Evolutionary conservation across 2,113 vertebrate species (phyloP).

Genomic region (Tamias sibiricus): DNA sequence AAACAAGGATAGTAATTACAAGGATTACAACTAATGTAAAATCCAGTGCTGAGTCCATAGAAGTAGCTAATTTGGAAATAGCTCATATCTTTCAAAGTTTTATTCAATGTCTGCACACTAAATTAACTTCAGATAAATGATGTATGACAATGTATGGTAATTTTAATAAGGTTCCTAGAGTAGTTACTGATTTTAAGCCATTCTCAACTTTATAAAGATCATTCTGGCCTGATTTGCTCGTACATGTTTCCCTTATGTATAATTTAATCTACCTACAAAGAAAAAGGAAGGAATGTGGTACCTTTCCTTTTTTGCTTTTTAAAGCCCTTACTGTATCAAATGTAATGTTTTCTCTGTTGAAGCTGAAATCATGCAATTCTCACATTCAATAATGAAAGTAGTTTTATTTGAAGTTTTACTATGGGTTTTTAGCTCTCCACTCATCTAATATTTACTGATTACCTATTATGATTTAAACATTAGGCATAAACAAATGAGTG

Average conservation of each 20-base stretch:
- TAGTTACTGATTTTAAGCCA: background rate
- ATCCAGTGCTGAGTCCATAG: background rate
- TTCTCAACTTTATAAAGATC: conserved; percentile 17
- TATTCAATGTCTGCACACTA: background rate
- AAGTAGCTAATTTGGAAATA: background rate
- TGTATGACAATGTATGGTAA: background rate
- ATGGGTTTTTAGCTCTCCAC: background rate
- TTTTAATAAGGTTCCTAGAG: background rate
- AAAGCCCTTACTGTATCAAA: background rate
- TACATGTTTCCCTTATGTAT: background rate
- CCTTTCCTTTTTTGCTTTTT: conserved; percentile 9
- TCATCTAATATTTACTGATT: background rate
- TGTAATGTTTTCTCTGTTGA: background rate
- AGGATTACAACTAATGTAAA: conserved; percentile 20
- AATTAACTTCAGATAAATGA: background rate
- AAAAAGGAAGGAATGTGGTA: background rate
- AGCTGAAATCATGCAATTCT: background rate
- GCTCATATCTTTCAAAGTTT: background rate
- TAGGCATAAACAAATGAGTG: background rate
- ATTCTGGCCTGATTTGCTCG: background rate
- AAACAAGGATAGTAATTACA: background rate
- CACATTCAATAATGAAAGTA: background rate
- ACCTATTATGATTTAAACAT: background rate
- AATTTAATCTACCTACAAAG: background rate
- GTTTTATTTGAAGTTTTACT: background rate